Base-by-base conservation (phyloP, 2,797 vertebrate genomes). In the Cichlasoma orientale region DNA sequence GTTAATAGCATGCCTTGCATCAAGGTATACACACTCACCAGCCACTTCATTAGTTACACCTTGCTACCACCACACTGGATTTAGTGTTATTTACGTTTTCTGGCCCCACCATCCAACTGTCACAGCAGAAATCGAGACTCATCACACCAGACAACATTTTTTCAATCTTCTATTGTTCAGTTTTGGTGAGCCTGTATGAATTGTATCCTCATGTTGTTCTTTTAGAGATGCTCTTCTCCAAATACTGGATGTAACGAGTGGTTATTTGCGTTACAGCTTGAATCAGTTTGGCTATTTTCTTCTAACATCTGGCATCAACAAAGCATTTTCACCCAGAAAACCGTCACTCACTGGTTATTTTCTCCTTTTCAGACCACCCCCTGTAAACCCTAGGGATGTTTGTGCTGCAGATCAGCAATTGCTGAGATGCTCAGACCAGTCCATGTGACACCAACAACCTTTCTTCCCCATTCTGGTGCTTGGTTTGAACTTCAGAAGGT, bases 1-100 rank as follows among this genome's bases (percentile, higher is more conserved):
- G 93, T 94, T 93, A 93, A 95, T 94, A 94, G 94, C 91, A 44
- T 44, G 10, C 16, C 27, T 94, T 92, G 92, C 94, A 95, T 95
- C 95, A 96, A 50, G 4, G 10, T 12, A 52, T 68, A 31, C 50
- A 68, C 41, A 50, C 25, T 68, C 41, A 68, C 41, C 6, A 19
- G 7, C 7, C 18, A 68, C 63, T 68, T 68, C 25, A 52, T 68
- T 52, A 14, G 11, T 29, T 50, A 31, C 63, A 52, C 29, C 44
- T 27, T 33, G 31, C 31, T 8, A 33, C 7, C 31, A 33, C 31
- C 31, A 33, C 9, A 33, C 3, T 33, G 31, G 31, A 2, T 33
- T 33, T 33, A 33, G 8, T 33, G 31, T 33, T 33, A 33, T 33
- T 33, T 33, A 33, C 31, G 7, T 33, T 33, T 33, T 50, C 25